A percentile compares a stretch with the other conserved stretches of the same genome.
These are phyloP conservation scores for Pelmatolapia mariae DNA, from an alignment of 2,113 vertebrate species.

Conservation along the genomic window DNA sequence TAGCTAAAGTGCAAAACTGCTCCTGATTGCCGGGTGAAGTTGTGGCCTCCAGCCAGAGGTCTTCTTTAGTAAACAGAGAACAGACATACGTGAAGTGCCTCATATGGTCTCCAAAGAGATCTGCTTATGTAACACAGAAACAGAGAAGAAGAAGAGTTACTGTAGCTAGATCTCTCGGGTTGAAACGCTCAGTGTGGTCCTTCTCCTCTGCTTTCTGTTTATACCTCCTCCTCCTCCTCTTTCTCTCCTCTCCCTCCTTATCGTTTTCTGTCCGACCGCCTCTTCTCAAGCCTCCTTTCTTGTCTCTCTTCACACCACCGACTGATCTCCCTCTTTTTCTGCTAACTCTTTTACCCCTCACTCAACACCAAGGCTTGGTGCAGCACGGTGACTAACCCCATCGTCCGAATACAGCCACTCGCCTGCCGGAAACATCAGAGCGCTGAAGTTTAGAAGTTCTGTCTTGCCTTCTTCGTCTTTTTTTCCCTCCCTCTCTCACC, in stretches of 20 bases:
- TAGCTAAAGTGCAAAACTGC: neutral
- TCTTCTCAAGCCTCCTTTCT: slow-evolving; percentile 15
- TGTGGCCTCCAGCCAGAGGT: neutral
- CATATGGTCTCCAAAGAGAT: slow-evolving; percentile 8
- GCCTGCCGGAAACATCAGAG: slow-evolving; percentile 36
- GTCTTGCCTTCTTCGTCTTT: neutral
- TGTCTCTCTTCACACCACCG: slow-evolving; percentile 12
- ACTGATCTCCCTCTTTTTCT: slow-evolving; percentile 10
- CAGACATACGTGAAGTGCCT: neutral
- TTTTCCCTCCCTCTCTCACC: neutral
- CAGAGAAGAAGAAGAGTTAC: neutral
- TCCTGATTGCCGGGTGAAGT: neutral
- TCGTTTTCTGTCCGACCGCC: slow-evolving; percentile 8
- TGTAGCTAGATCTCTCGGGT: slow-evolving; percentile 16
- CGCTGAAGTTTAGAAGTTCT: slow-evolving; percentile 44
- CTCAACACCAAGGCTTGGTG: slow-evolving; percentile 14
- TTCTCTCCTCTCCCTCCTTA: slow-evolving; percentile 14
- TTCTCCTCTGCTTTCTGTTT: slow-evolving; percentile 7
- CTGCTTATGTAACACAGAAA: slow-evolving; percentile 29
- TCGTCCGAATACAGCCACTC: slow-evolving; percentile 10
- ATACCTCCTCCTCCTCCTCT: slow-evolving; percentile 1
- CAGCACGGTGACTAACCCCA: slow-evolving; percentile 13
- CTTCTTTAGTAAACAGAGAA: slow-evolving; percentile 12
- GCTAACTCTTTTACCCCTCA: slow-evolving; percentile 9
- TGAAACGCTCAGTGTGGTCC: slow-evolving; percentile 1